A percentile compares a stretch with the other conserved stretches of the same genome.
Evolutionary conservation across 2,113 vertebrate genomes (phyloP).

Genomic region (Myotis davidii): DNA sequence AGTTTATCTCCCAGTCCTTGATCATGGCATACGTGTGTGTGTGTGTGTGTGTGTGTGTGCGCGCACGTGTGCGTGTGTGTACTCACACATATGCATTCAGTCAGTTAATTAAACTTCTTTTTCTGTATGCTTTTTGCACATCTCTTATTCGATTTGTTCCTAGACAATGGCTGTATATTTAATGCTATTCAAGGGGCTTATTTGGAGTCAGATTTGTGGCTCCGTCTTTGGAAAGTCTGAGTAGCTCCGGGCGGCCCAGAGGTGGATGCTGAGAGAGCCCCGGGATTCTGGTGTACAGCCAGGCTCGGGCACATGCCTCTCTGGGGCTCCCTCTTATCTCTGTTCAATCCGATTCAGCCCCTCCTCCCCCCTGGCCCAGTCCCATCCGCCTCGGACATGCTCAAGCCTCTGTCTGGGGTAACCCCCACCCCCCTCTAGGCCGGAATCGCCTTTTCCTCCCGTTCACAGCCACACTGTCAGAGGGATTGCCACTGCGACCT

Average conservation of each 20-base stretch:
- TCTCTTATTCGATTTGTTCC: not conserved
- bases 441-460: not conserved
- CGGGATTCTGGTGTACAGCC: not conserved
- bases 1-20: not conserved
- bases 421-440: not conserved
- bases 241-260: not conserved
- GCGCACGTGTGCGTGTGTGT: not conserved
- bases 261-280: not conserved
- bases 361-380: not conserved
- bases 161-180: not conserved
- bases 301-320: not conserved
- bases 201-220: not conserved
- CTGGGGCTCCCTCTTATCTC: not conserved
- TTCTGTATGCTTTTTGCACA: not conserved
- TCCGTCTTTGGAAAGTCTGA: not conserved
- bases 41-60: not conserved
- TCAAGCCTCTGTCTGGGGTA: not conserved
- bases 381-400: not conserved
- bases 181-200: not conserved
- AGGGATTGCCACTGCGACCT: not conserved
- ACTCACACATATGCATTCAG: not conserved
- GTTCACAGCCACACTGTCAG: not conserved
- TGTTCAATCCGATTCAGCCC: not conserved
- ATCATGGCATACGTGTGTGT: not conserved
- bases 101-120: not conserved